Evolutionary conservation across 2,888 invertebrate species (phyloP), one percentile per base, ranked within the genome.

Genomic region (Caenorhabditis macrosperma): DNA sequence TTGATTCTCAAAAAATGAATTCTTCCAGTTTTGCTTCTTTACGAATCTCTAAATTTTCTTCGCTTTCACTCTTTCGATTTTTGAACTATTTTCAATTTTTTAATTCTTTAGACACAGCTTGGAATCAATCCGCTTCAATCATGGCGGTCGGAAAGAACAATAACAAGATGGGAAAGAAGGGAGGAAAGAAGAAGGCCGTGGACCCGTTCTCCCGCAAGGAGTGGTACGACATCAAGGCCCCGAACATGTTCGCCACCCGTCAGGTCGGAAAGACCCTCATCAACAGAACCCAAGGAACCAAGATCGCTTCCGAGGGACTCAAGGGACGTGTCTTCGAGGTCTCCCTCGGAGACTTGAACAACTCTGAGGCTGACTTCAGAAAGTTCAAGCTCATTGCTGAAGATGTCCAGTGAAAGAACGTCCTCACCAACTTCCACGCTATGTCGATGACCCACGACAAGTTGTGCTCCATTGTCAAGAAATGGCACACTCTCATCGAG

Each of bases 181-280:
- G 98, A 91, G 95, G 96, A 90, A 99, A 99, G 92, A 99, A 99
- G 96, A 99, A 99, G 96, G 91, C 82, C 88, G 94, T 99, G 60
- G 99, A 99, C 92, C 99, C 99, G 15, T 99, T 99, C 93, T 96
- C 97, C 87, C 95, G 98, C 86, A 99, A 99, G 92, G 99, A 99
- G 92, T 99, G 99, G 99, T 99, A 99, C 91, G 97, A 98, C 95
- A 95, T 99, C 83, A 97, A 97, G 92, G 97, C 97, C 77, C 98
- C 98, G 85, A 95, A 95, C 77, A 97, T 97, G 95, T 99, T 99
- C 93, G 94, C 95, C 90, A 96, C 95, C 90, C 94, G 98, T 66
- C 82, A 88, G 92, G 95, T 99, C 91, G 99, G 99, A 87, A 98
- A 98, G 93, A 99, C 99, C 68, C 93, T 99, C 91, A 99, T 99